Percentiles rank a stretch among this genome's conserved stretches.
phyloP scores from a whole-genome alignment of 1,140 invertebrate genomes.

The Hyphantria cunea region DNA sequence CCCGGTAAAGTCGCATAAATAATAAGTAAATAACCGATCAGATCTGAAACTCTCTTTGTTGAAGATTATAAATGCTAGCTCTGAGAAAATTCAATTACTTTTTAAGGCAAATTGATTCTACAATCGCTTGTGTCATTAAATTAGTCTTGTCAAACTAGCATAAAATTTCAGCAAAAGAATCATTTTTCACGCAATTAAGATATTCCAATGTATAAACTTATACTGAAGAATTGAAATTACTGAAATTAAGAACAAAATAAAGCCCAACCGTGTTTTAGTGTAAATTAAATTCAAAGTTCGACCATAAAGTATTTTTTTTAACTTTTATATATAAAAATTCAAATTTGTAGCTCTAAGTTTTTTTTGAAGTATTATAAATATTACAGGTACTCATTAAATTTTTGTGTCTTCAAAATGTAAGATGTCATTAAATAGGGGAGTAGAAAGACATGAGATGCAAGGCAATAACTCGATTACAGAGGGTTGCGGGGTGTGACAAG shows the following conservation, averaged over 20 bases:
- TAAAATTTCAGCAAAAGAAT: conserved; percentile 25
- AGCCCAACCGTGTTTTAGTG: too few species aligned
- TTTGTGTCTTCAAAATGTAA: conserved; percentile 27
- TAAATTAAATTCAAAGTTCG: too few species aligned
- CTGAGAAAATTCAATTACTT: conserved; percentile 38
- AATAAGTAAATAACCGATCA: conserved; percentile 37
- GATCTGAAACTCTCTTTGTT: conserved; percentile 26
- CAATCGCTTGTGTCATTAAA: conserved; percentile 8
- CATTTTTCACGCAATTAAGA: too few species aligned
- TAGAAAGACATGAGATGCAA: conserved; percentile 66
- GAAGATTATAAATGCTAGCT: conserved; percentile 37
- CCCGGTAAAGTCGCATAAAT: conserved; percentile 47
- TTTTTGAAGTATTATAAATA: too few species aligned
- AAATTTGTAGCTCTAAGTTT: too few species aligned
- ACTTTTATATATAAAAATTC: too few species aligned
- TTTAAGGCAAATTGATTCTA: conserved; percentile 23
- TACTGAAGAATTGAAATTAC: too few species aligned
- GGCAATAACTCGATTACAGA: conserved; percentile 73
- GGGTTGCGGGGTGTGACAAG: conserved; percentile 39
- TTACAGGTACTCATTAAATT: too few species aligned
- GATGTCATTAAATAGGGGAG: conserved; percentile 46
- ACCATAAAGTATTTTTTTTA: too few species aligned
- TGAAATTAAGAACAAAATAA: too few species aligned
- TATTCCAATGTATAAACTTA: too few species aligned
- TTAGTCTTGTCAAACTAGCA: conserved; percentile 9